Base-by-base conservation (phyloP, 2,888 invertebrate genomes). In the Drosophila nigritarsus region DNA sequence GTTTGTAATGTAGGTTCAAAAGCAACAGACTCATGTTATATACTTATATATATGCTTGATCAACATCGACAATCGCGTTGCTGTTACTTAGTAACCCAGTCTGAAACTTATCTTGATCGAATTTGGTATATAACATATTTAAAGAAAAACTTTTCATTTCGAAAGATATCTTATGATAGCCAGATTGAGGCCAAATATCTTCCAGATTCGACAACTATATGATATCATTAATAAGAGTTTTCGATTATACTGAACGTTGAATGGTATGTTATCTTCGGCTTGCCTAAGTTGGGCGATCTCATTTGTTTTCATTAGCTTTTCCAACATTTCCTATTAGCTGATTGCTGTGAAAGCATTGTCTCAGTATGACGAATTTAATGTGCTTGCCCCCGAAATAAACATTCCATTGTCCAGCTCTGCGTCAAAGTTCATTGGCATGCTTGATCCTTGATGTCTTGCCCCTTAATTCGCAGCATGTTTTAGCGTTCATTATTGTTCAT, bases 401-500 rank as follows among this genome's bases (percentile, higher is more conserved):
- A 45, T 51, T 15, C 36, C 55, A 13, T 59, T 60, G n/a, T 45
- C 15, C 13, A 15, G 7, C 51, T 27, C 8, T 13, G 11, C 49
- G 72, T 63, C 76, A 76, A 70, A 79, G 80, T 79, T 79, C 79
- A 73, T 36, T 62, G 74, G 55, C 66, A 49, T 65, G 2, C 11
- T n/a, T 45, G 45, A 24, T 45, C 20, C 45, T n/a, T 48, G 29
- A 15, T 56, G 50, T 69, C 63, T 49, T 75, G n/a, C n/a, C 55
- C 50, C 48, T 63, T 68, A 27, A 74, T 62, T 65, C 56, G 11
- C 50, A 68, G 70, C 75, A 72, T 75, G 61, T 65, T 78, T 62
- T 63, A 69, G 72, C 72, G 75, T 77, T 81, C 80, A 77, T 81
- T 82, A 77, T n/a, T n/a, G n/a, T n/a, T n/a, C n/a, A n/a, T n/a